A percentile compares a stretch with the other conserved stretches of the same genome.
These are phyloP conservation scores for Morpho achilles DNA, from an alignment of 2,888 invertebrate species.

Conservation along the genomic window DNA sequence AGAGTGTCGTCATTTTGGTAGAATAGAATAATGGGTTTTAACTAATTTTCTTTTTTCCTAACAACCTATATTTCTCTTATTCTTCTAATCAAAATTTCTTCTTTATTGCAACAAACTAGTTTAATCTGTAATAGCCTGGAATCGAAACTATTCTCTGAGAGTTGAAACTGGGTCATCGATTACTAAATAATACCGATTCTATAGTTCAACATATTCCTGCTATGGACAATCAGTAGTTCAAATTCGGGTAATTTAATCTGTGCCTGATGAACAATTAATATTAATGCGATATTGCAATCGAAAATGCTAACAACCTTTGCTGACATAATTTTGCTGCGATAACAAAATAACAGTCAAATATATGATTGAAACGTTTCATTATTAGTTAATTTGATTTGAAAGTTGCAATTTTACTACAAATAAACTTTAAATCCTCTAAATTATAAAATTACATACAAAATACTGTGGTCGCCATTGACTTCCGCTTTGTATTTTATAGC, in stretches of 20 bases:
- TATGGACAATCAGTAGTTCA: background rate
- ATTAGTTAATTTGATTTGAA: too few relatives aligned
- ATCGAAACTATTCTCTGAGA: conserved; percentile 11
- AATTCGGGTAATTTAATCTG: conserved; percentile 7
- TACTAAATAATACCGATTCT: background rate
- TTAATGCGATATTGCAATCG: conserved; percentile 13
- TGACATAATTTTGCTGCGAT: conserved; percentile 25
- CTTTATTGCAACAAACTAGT: too few relatives aligned
- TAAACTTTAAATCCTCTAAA: too few relatives aligned
- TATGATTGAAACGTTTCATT: conserved; percentile 13
- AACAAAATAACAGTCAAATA: conserved; percentile 5
- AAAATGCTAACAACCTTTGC: conserved; percentile 20
- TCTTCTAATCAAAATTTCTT: background rate
- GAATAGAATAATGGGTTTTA: background rate
- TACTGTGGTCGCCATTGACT: too few relatives aligned
- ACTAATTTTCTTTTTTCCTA: conserved; percentile 6
- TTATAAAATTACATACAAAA: too few relatives aligned
- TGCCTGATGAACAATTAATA: background rate
- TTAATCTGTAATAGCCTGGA: background rate
- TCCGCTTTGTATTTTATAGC: too few relatives aligned
- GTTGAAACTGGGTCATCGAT: conserved; percentile 9
- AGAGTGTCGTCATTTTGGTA: background rate
- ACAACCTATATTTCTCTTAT: background rate
- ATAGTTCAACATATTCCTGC: background rate
- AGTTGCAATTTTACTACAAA: too few relatives aligned